Evolutionary conservation across 2,797 vertebrate species (phyloP).

Genomic region (Dipus sagitta): DNA sequence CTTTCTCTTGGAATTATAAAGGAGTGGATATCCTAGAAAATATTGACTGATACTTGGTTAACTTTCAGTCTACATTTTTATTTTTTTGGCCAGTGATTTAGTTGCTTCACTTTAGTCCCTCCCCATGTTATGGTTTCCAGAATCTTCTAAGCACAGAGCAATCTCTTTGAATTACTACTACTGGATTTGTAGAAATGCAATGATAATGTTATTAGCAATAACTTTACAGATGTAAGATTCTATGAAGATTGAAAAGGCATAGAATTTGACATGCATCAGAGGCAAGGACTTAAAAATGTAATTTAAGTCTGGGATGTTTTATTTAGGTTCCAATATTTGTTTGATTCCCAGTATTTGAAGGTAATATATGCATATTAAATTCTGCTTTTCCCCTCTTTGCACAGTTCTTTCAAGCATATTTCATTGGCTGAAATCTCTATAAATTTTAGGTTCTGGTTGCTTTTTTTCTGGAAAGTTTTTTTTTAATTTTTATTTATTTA

Average conservation of each 20-base stretch:
- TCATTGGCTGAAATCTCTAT: background rate
- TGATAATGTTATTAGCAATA: background rate
- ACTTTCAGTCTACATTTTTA: background rate
- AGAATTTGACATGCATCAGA: background rate
- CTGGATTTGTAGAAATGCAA: background rate
- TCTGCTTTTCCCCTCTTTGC: background rate
- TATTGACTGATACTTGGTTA: background rate
- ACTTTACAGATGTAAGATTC: background rate
- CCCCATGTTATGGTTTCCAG: background rate
- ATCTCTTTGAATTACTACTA: conserved; percentile 22
- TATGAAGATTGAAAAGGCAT: background rate
- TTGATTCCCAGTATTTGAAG: conserved; percentile 20
- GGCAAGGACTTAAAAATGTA: background rate
- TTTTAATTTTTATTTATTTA: too few species aligned
- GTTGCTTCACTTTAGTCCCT: background rate
- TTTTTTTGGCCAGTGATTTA: conserved; percentile 37
- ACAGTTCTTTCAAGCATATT: background rate
- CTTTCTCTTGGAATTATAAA: background rate
- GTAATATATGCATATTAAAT: background rate
- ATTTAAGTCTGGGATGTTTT: conserved; percentile 44
- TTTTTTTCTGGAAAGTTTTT: background rate
- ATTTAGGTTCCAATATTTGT: background rate
- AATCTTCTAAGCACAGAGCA: background rate
- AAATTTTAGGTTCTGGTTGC: background rate
- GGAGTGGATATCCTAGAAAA: background rate